A percentile compares a stretch with the other conserved stretches of the same genome.
Evolutionary conservation across 2,888 invertebrate genomes (phyloP).

Genomic region (Caenorhabditis angaria): DNA sequence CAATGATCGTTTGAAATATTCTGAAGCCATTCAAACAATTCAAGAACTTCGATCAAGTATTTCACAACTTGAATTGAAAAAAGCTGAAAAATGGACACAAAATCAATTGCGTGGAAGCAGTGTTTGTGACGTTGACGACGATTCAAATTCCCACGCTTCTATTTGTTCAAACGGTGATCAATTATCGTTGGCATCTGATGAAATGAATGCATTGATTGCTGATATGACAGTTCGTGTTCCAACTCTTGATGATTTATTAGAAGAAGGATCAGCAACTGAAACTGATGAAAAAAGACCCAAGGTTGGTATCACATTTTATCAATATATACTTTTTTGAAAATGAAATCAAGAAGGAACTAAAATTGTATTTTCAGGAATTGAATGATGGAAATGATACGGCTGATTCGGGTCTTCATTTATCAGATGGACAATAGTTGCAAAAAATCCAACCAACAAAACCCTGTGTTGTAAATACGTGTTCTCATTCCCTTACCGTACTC

Average conservation of each 20-base stretch:
- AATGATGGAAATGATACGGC: constrained; percentile 61
- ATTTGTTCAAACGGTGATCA: constrained; percentile 62
- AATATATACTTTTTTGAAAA: no score
- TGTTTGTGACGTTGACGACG: constrained; percentile 65
- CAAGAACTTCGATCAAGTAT: constrained; percentile 93
- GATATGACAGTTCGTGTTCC: constrained; percentile 65
- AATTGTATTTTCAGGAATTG: constrained; percentile 40
- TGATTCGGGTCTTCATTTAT: constrained; percentile 54
- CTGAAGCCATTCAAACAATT: constrained; percentile 90
- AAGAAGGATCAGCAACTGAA: constrained; percentile 48
- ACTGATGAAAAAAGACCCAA: constrained; percentile 44
- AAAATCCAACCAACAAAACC: not conserved
- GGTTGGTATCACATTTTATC: constrained; percentile 21
- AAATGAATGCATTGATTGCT: constrained; percentile 68
- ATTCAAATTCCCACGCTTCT: constrained; percentile 67
- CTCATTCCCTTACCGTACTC: constrained; percentile 21
- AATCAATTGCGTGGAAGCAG: constrained; percentile 67
- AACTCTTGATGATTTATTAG: constrained; percentile 40
- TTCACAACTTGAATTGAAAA: constrained; percentile 87
- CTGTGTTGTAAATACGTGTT: constrained; percentile 49
- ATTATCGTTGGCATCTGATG: constrained; percentile 66
- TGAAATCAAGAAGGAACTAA: not conserved
- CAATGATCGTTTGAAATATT: constrained; percentile 82
- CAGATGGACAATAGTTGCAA: constrained; percentile 42
- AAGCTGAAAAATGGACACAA: constrained; percentile 69